phyloP scores from a whole-genome alignment of 1,140 invertebrate genomes.

The Neodiprion fabricii region DNA sequence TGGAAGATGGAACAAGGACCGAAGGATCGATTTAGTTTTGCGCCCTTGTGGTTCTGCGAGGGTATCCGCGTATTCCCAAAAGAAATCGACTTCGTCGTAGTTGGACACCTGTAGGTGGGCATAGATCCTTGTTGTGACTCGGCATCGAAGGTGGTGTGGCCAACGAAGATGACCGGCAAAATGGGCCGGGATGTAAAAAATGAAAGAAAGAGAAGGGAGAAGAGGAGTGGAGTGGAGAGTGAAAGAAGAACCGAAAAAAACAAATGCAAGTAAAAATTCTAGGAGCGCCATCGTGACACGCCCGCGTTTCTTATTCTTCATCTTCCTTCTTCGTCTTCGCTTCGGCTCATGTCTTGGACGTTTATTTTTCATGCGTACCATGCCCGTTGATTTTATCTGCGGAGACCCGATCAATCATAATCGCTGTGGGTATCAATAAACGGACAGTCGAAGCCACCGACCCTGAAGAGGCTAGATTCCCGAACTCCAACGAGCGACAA shows the following conservation, averaged over 20 bases:
- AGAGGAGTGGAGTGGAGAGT: neutral
- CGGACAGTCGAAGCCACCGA: no score
- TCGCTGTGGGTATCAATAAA: neutral
- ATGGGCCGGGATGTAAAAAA: neutral
- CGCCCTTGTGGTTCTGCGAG: neutral
- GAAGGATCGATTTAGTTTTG: neutral
- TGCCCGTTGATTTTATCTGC: neutral
- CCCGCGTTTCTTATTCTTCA: neutral
- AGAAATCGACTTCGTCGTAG: neutral
- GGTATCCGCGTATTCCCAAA: neutral
- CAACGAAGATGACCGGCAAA: neutral
- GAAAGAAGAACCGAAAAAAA: no score
- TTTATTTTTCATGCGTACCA: no score
- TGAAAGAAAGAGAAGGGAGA: neutral
- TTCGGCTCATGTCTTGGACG: no score
- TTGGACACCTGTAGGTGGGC: neutral
- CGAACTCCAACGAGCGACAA: no score
- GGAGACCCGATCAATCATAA: constrained; percentile 1
- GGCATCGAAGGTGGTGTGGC: neutral
- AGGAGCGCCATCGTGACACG: neutral
- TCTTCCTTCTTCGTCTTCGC: neutral
- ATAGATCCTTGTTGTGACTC: neutral
- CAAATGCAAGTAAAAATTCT: neutral
- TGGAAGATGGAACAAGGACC: neutral
- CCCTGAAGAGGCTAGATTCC: no score